Base-by-base conservation (phyloP, 30 jellyfish, hydroid and myxozoan species). In the Mastigias papua region DNA sequence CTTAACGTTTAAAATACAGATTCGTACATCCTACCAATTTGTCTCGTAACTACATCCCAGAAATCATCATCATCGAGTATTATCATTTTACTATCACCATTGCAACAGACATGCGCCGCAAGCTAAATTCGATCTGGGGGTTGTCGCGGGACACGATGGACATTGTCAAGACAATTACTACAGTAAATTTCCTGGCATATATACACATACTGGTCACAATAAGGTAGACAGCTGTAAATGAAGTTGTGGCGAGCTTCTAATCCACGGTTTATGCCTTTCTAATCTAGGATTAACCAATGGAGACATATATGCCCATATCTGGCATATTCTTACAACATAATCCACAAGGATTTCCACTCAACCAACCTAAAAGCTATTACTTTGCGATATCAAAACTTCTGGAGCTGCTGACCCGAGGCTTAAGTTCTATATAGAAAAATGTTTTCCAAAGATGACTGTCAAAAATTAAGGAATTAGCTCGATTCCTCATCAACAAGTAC, bases 191-290 rank as follows among this genome's bases (percentile, higher is more conserved):
- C 49, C 50, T 35, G 72, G 72, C 86, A 73, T 17, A 73, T 71
- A n/a, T n/a, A n/a, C n/a, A 29, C 28, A 13, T 21, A 16, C 22
- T 25, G 48, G 72, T 35, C 16, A 73, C 48, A 19, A 42, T 73
- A 8, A 6, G 74, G 27, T 42, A 48, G 48, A 34, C 68, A 23
- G 83, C 46, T 33, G 46, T 37, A 72, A 69, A 72, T 35, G 67
- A 49, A 72, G 83, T 19, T 32, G 66, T 35, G 63, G 68, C 63
- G 66, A 72, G 67, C 63, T 28, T 37, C 65, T 72, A 72, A 49
- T 21, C 83, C 83, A 1, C 42, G 69, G 35, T 72, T 7, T 78
- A 37, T 58, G 60, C 89, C 64, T 78, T 78, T 25, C 63, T 50
- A 78, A 78, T 31, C 89, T 35, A 25, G 77, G 88, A 58, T 54